Conservation (phyloP, 2,888 invertebrate genomes). For the Cosmia trapezina region DNA sequence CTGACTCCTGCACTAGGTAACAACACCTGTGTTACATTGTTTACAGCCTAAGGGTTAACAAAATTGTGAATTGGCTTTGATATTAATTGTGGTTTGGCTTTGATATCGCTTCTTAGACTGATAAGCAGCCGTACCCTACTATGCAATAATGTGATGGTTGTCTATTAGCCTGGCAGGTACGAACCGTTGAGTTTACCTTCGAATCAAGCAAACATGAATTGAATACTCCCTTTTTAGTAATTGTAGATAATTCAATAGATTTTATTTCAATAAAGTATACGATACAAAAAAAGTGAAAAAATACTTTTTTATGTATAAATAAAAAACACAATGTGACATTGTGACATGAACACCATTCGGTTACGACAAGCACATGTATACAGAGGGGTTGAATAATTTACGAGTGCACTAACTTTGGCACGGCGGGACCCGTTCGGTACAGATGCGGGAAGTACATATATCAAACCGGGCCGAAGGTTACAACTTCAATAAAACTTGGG, state of each 20-base stretch:
- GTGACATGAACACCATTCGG: conserved; percentile 77
- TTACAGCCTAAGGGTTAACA: too few relatives aligned
- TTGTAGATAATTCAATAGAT: neutral
- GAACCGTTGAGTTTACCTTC: neutral
- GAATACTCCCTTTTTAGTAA: neutral
- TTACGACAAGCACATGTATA: conserved; percentile 80
- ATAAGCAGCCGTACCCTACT: too few relatives aligned
- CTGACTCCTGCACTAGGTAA: too few relatives aligned
- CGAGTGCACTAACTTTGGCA: conserved; percentile 85
- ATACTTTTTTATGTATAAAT: conserved; percentile 43
- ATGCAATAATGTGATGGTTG: neutral
- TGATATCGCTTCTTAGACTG: too few relatives aligned
- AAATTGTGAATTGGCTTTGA: neutral
- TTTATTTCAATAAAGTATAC: neutral
- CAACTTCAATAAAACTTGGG: conserved; percentile 83
- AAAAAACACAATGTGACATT: conserved; percentile 74
- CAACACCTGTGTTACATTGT: too few relatives aligned
- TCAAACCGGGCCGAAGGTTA: conserved; percentile 83
- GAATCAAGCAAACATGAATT: neutral
- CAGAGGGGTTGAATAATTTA: conserved; percentile 88
- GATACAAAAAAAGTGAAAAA: neutral
- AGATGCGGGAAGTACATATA: conserved; percentile 84
- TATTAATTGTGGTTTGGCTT: too few relatives aligned
- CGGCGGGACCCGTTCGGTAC: conserved; percentile 78
- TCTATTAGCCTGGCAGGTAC: too few relatives aligned